Conservation (phyloP, 1,140 invertebrate species). For the Cydia strobilella region DNA sequence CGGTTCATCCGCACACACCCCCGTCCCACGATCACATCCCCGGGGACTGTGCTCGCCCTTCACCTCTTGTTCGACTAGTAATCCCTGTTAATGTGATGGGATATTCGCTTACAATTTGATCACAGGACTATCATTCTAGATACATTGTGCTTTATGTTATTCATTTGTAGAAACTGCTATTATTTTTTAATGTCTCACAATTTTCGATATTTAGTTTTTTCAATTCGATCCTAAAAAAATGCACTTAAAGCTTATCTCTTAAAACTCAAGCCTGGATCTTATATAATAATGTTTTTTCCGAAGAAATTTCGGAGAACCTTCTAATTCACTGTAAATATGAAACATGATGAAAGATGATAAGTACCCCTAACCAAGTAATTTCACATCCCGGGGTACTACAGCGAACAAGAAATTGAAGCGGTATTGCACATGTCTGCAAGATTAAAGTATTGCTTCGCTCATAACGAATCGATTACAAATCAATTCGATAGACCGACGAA, state of each 20-base stretch:
- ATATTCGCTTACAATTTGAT: not conserved
- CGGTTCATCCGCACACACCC: constrained; percentile 51
- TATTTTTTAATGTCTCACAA: too few species aligned
- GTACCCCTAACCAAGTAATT: not conserved
- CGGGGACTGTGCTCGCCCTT: not conserved
- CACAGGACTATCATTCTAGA: not conserved
- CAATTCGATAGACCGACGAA: not conserved
- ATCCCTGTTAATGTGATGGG: not conserved
- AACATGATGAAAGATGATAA: not conserved
- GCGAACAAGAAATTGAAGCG: not conserved
- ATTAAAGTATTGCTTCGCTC: constrained; percentile 23
- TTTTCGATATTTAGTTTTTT: too few species aligned
- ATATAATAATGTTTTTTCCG: too few species aligned
- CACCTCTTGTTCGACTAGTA: not conserved
- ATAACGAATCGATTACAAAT: constrained; percentile 36
- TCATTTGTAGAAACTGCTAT: not conserved
- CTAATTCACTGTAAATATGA: not conserved
- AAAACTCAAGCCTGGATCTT: too few species aligned
- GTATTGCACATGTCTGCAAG: constrained; percentile 24
- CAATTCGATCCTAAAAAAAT: too few species aligned
- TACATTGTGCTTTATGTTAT: not conserved
- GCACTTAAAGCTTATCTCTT: too few species aligned
- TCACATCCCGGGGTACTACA: not conserved
- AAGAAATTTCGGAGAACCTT: not conserved
- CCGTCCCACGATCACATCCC: constrained; percentile 35